Conservation (phyloP, 2,797 vertebrate genomes). For the Scolopax bukidnonensis region DNA sequence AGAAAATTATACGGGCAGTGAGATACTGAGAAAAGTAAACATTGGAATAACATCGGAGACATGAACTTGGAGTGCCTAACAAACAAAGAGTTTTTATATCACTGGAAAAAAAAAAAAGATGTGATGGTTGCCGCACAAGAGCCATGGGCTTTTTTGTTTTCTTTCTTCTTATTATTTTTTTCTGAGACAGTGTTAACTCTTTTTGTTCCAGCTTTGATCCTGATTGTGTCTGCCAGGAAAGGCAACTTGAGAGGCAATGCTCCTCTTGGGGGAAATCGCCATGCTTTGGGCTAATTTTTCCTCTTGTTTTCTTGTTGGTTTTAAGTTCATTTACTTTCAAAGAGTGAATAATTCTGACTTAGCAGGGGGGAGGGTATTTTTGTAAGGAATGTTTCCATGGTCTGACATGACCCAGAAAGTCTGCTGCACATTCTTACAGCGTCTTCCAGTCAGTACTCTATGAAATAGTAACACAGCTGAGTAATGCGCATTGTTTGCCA, state of each 20-base stretch:
- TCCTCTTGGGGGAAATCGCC: conserved; percentile 59
- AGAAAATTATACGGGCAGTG: conserved; percentile 61
- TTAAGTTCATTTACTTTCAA: conserved; percentile 48
- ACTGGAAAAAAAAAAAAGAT: conserved; percentile 52
- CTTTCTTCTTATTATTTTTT: background rate
- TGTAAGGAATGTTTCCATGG: conserved; percentile 56
- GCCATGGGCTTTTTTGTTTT: conserved; percentile 44
- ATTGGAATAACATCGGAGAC: conserved; percentile 49
- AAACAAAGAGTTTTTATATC: conserved; percentile 51
- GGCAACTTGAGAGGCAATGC: background rate
- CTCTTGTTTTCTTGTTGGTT: conserved; percentile 25
- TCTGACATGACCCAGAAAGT: conserved; percentile 55
- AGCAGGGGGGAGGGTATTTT: conserved; percentile 42
- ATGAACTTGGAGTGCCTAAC: conserved; percentile 62
- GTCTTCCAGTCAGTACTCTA: conserved; percentile 67
- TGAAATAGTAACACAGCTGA: conserved; percentile 45
- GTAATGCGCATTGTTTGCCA: conserved; percentile 51
- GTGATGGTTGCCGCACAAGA: conserved; percentile 60
- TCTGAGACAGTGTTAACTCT: conserved; percentile 18
- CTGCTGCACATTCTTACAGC: conserved; percentile 58
- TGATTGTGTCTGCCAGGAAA: conserved; percentile 14
- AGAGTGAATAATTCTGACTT: conserved; percentile 53
- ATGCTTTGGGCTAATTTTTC: conserved; percentile 54
- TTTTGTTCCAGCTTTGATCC: conserved; percentile 61
- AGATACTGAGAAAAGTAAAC: conserved; percentile 52